Evolutionary conservation across 2,888 invertebrate genomes (phyloP).

Genomic region (Xestia ashworthii): DNA sequence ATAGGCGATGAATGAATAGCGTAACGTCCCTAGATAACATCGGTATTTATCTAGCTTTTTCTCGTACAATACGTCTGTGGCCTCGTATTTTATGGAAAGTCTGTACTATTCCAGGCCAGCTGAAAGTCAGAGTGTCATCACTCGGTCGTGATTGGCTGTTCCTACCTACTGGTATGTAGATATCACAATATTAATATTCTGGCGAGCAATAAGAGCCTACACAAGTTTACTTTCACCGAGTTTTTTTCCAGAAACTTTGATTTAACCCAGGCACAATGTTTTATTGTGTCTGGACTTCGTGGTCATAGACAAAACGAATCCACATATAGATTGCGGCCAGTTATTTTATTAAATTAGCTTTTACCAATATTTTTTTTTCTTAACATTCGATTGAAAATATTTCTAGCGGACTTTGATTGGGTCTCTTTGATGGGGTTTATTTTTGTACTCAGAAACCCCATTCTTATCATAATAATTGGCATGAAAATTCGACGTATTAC

Average conservation of each 20-base stretch:
- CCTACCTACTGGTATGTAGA: background rate
- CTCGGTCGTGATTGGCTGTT: background rate
- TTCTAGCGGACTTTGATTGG: background rate
- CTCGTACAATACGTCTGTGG: background rate
- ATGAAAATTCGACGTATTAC: conserved; percentile 42
- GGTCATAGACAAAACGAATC: background rate
- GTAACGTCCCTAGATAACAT: background rate
- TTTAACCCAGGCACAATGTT: background rate
- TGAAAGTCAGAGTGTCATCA: background rate
- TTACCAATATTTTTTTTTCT: background rate
- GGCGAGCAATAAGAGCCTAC: background rate
- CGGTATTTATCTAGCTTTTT: background rate
- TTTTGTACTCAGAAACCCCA: conserved; percentile 1
- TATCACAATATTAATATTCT: background rate
- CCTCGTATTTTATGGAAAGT: background rate
- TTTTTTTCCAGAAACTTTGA: background rate
- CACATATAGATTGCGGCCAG: background rate
- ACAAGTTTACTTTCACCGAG: background rate
- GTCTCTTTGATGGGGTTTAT: background rate
- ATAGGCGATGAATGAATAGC: background rate
- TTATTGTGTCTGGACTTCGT: conserved; percentile 13
- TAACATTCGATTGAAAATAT: background rate
- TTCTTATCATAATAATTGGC: conserved; percentile 39
- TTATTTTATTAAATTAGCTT: conserved; percentile 6
- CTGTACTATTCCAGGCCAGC: background rate